phyloP scores from a whole-genome alignment of 1,140 invertebrate species.

The Drosophila triauraria region DNA sequence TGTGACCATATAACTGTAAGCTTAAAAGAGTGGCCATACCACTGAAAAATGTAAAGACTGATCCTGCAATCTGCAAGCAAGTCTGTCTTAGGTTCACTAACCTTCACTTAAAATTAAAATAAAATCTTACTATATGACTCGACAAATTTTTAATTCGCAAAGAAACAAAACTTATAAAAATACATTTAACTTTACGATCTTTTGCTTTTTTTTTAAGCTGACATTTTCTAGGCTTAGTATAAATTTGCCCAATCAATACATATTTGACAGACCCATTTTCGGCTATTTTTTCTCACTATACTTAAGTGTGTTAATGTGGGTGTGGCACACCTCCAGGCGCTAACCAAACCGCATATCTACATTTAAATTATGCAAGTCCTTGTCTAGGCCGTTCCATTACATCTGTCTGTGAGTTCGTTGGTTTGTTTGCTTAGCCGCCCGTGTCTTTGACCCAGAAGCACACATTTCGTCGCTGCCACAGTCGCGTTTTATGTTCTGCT shows the following conservation, averaged over 20 bases:
- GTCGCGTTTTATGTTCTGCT: constrained; percentile 62
- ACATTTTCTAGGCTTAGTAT: too few species aligned
- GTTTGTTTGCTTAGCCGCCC: constrained; percentile 57
- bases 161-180: too few species aligned
- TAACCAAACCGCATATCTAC: constrained; percentile 78
- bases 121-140: too few species aligned
- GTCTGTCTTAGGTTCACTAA: too few species aligned
- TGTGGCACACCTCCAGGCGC: constrained; percentile 70
- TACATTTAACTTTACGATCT: too few species aligned
- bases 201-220: too few species aligned
- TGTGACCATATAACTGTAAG: too few species aligned
- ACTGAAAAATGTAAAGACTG: too few species aligned
- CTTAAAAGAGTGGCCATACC: too few species aligned
- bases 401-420: constrained; percentile 51
- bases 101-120: too few species aligned
- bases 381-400: constrained; percentile 67
- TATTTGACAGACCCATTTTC: background rate
- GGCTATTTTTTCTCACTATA: background rate
- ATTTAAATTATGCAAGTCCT: constrained; percentile 83
- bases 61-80: too few species aligned
- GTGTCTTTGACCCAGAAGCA: constrained; percentile 80
- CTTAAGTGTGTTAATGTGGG: constrained; percentile 9
- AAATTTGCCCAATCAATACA: background rate
- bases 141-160: too few species aligned
- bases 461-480: constrained; percentile 63